Conservation (phyloP, 2,113 vertebrate genomes). For the Microcebus murinus region DNA sequence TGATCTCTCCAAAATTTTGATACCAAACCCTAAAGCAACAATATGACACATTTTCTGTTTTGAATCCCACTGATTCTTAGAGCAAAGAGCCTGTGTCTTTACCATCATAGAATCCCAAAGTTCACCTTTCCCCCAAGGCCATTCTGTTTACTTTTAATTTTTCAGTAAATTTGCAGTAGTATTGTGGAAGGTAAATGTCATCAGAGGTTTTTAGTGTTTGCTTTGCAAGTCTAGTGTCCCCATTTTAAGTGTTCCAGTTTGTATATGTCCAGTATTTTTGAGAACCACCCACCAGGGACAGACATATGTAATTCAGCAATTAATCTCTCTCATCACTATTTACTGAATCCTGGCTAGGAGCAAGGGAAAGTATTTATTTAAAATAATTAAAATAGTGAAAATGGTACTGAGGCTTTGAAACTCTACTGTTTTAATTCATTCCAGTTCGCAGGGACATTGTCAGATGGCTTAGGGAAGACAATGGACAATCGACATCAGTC, state of each 20-base stretch:
- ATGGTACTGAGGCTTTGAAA: background rate
- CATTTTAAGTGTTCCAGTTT: background rate
- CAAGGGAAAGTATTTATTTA: conserved; percentile 5
- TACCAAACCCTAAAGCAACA: background rate
- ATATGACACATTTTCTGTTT: background rate
- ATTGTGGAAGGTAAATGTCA: background rate
- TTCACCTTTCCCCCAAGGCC: background rate
- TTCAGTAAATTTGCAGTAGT: background rate
- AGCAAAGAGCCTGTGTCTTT: background rate
- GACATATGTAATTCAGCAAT: background rate
- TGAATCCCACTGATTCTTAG: background rate
- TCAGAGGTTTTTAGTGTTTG: background rate
- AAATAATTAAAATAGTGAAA: conserved; percentile 18
- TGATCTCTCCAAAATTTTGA: background rate
- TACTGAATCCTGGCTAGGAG: background rate
- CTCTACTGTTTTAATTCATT: conserved; percentile 35
- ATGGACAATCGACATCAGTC: conserved; percentile 98
- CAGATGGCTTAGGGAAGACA: conserved; percentile 96
- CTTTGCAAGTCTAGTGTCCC: background rate
- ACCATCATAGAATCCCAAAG: background rate
- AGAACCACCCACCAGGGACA: background rate
- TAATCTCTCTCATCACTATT: background rate
- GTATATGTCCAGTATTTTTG: background rate
- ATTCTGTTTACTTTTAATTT: background rate
- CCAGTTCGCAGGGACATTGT: conserved; percentile 97